These are phyloP conservation scores for Cataglyphis altisquamis DNA, from an alignment of 2,888 invertebrate genomes.

Conservation along the genomic window DNA sequence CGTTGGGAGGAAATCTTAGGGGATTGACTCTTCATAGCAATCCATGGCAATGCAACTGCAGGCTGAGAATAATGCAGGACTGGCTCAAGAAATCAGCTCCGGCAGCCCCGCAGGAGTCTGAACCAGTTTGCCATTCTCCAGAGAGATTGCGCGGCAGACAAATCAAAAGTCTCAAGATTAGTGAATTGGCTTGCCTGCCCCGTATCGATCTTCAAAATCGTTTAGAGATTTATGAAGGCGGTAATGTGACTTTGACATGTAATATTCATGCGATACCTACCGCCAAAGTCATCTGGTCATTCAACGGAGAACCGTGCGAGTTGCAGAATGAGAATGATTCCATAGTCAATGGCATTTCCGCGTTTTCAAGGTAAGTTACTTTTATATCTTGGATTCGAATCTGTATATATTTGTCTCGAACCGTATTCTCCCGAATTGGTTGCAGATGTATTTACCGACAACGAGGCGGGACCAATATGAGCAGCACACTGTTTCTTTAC, in stretches of 20 bases:
- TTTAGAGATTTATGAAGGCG: constrained; percentile 92
- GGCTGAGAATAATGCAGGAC: constrained; percentile 91
- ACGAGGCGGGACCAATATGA: constrained; percentile 80
- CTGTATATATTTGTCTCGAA: not conserved
- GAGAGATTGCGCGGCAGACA: constrained; percentile 89
- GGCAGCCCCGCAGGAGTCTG: constrained; percentile 92
- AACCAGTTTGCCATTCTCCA: constrained; percentile 92
- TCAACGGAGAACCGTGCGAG: constrained; percentile 90
- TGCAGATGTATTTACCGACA: constrained; percentile 80
- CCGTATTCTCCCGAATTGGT: constrained; percentile 51
- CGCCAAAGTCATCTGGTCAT: constrained; percentile 94
- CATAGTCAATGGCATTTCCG: constrained; percentile 60
- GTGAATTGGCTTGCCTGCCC: constrained; percentile 94
- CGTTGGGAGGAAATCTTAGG: constrained; percentile 91
- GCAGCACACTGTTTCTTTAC: constrained; percentile 79
- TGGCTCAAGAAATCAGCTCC: constrained; percentile 91
- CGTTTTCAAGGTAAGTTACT: constrained; percentile 69
- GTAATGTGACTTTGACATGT: constrained; percentile 93
- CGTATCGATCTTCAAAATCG: constrained; percentile 92
- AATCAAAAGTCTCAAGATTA: constrained; percentile 90
- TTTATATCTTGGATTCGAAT: not conserved
- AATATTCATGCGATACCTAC: constrained; percentile 93
- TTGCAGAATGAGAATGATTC: constrained; percentile 90
- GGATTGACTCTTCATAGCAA: constrained; percentile 94
- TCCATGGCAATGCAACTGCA: constrained; percentile 96